phyloP scores from a whole-genome alignment of 1,140 invertebrate species.

The Zaprionus ghesquierei region DNA sequence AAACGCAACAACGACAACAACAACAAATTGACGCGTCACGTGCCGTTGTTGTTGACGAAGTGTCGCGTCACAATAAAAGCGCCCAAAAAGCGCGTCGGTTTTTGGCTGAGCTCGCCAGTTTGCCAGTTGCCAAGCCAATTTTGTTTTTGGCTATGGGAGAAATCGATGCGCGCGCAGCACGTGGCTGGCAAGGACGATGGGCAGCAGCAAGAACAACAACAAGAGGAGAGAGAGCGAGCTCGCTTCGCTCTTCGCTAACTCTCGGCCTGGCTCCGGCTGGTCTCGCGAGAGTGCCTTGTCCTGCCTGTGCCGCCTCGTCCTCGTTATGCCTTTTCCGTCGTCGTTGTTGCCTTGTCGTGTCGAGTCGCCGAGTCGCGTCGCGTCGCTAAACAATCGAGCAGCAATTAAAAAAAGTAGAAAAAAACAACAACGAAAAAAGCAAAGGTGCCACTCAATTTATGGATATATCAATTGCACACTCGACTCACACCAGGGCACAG shows the following conservation, averaged over 20 bases:
- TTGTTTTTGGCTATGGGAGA: constrained; percentile 10
- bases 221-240: constrained; percentile 12
- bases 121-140: constrained; percentile 28
- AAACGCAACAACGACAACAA: constrained; percentile 19
- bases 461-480: constrained; percentile 59
- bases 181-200: constrained; percentile 55
- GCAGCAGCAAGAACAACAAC: constrained; percentile 34
- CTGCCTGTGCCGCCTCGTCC: constrained; percentile 49
- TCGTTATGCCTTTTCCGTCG: constrained; percentile 25
- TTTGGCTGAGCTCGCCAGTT: constrained; percentile 11
- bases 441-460: constrained; percentile 46
- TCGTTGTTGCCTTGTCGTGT: constrained; percentile 45
- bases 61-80: constrained; percentile 49
- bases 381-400: constrained; percentile 35
- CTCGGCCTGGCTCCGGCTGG: constrained; percentile 33
- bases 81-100: neutral
- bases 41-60: constrained; percentile 63
- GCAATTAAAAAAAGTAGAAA: constrained; percentile 56
- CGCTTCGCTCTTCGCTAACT: constrained; percentile 3
- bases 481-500: constrained; percentile 3
- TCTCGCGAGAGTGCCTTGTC: constrained; percentile 26
- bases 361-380: constrained; percentile 4
- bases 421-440: constrained; percentile 10
- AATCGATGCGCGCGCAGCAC: constrained; percentile 78
- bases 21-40: constrained; percentile 28